Evolutionary conservation across 1,140 invertebrate genomes (phyloP).

Genomic region (Panagrolaimus sp.): DNA sequence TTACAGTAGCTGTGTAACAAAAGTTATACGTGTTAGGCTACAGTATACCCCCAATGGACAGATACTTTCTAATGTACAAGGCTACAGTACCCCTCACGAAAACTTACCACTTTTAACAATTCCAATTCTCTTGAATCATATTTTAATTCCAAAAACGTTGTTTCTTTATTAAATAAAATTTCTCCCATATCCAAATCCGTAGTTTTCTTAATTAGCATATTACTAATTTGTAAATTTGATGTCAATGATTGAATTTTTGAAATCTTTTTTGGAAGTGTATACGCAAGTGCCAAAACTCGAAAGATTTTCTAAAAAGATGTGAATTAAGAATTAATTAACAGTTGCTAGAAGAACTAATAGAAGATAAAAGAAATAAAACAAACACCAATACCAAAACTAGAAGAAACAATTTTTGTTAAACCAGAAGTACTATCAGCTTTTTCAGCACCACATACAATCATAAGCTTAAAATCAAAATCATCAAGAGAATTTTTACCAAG

Average conservation of each 20-base stretch:
- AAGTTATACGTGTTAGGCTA: no score
- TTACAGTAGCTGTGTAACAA: no score
- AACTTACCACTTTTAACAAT: no score
- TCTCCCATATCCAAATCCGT: background rate
- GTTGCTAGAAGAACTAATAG: background rate
- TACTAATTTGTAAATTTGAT: background rate
- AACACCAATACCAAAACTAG: background rate
- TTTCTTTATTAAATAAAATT: background rate
- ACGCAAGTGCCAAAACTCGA: background rate
- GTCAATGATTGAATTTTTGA: background rate
- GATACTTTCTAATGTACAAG: no score
- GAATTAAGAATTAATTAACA: no score
- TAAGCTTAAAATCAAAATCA: background rate
- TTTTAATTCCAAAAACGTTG: no score
- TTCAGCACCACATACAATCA: background rate
- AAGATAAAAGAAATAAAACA: background rate
- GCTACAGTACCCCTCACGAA: no score
- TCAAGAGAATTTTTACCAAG: background rate
- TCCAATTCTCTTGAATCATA: no score
- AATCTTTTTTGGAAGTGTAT: background rate
- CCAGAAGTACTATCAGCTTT: slow-evolving; percentile 1
- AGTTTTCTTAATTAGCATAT: background rate
- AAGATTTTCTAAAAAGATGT: background rate
- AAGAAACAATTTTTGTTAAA: background rate
- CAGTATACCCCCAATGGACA: no score